A percentile compares a stretch with the other conserved stretches of the same genome.
These are phyloP conservation scores for Acropternis orthonyx DNA, from an alignment of 2,797 vertebrate species.

Conservation along the genomic window DNA sequence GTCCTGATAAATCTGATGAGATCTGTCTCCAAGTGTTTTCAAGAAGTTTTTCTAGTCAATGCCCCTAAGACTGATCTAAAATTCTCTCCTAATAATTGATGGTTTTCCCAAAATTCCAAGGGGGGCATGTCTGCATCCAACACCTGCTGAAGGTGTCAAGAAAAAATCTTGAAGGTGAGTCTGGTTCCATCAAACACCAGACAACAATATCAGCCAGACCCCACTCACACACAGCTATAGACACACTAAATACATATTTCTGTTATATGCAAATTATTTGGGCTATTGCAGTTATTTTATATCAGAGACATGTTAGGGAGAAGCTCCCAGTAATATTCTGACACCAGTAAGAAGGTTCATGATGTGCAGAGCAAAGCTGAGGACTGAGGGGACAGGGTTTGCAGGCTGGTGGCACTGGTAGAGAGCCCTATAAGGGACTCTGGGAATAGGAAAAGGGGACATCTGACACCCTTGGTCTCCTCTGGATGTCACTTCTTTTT, in stretches of 20 bases:
- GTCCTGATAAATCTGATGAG: neutral
- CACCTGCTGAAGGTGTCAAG: neutral
- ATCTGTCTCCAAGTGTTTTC: neutral
- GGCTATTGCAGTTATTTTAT: neutral
- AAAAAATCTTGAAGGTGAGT: neutral
- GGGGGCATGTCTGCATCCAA: neutral
- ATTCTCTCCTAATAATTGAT: neutral
- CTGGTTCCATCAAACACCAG: neutral
- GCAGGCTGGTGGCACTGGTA: neutral
- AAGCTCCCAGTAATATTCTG: neutral
- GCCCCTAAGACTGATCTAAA: neutral
- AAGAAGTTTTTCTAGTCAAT: neutral
- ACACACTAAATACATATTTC: neutral
- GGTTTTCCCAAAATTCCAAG: neutral
- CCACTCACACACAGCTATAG: neutral
- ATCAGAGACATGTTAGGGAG: accelerated
- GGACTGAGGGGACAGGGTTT: accelerated
- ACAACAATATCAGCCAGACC: neutral
- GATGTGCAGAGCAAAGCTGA: neutral
- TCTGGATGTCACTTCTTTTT: neutral
- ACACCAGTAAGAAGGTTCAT: accelerated
- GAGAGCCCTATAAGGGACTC: neutral
- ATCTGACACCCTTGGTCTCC: neutral
- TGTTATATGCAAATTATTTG: neutral
- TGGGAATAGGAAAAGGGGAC: neutral